Percentiles rank a stretch among this genome's conserved stretches.
These are phyloP conservation scores for Xestobium rufovillosum DNA, from an alignment of 2,888 invertebrate genomes.

Conservation along the genomic window DNA sequence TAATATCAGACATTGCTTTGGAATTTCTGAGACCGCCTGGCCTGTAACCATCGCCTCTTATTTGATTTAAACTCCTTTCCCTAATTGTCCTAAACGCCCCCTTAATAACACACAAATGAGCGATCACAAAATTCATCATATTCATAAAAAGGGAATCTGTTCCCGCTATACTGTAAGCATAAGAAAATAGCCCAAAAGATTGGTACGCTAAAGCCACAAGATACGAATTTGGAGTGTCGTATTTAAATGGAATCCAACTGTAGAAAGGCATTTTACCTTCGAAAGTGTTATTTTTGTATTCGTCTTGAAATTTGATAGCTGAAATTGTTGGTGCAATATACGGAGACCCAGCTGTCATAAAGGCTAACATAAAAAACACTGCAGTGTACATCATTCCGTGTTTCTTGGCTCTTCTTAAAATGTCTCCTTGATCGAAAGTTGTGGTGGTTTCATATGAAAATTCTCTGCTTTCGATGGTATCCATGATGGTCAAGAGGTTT, in stretches of 20 bases:
- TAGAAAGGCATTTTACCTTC: slow-evolving; percentile 30
- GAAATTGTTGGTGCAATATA: slow-evolving; percentile 31
- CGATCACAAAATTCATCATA: slow-evolving; percentile 35
- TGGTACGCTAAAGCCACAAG: slow-evolving; percentile 34
- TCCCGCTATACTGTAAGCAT: slow-evolving; percentile 34
- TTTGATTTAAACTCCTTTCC: slow-evolving; percentile 21
- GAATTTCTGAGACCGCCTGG: slow-evolving; percentile 14
- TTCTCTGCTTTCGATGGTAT: slow-evolving; percentile 26
- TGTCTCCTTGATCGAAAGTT: slow-evolving; percentile 26
- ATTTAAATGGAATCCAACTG: slow-evolving; percentile 37
- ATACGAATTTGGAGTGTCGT: slow-evolving; percentile 30
- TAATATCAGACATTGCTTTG: slow-evolving; percentile 7
- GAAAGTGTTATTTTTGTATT: slow-evolving; percentile 15
- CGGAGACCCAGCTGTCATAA: slow-evolving; percentile 31
- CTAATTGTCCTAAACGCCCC: slow-evolving; percentile 33
- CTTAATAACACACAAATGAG: slow-evolving; percentile 34
- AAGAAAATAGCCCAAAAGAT: slow-evolving; percentile 33
- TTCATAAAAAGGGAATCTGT: slow-evolving; percentile 37
- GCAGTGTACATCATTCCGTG: slow-evolving; percentile 30
- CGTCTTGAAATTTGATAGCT: slow-evolving; percentile 12
- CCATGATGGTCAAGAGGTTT: slow-evolving; percentile 27
- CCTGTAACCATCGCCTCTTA: slow-evolving; percentile 9
- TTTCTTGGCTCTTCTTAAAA: slow-evolving; percentile 26
- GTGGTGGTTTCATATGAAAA: slow-evolving; percentile 28
- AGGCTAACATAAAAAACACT: slow-evolving; percentile 30